A percentile compares a stretch with the other conserved stretches of the same genome.
Evolutionary conservation across 1,140 invertebrate species (phyloP).

Genomic region (Drosophila orena): DNA sequence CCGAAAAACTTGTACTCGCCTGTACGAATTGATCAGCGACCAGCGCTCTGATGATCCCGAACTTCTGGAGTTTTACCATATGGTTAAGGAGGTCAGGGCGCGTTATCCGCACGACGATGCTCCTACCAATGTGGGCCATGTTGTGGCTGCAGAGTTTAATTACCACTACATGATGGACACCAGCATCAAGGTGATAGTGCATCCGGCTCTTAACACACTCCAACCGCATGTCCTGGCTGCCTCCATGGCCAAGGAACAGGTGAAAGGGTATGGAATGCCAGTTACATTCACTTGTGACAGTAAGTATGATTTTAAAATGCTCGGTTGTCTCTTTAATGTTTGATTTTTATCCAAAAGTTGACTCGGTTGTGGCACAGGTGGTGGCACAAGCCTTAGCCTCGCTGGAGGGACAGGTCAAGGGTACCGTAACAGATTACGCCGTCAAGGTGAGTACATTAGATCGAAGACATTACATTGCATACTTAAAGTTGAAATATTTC

Average conservation of each 20-base stretch:
- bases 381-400: conserved; percentile 94
- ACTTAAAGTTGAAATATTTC: background rate
- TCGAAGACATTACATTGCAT: background rate
- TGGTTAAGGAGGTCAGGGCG: conserved; percentile 87
- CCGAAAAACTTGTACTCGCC: conserved; percentile 85
- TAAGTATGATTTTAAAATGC: conserved; percentile 83
- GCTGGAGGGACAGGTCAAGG: conserved; percentile 89
- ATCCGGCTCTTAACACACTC: conserved; percentile 87
- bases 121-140: conserved; percentile 91
- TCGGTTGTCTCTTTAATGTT: background rate
- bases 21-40: conserved; percentile 91
- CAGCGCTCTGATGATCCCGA: conserved; percentile 90
- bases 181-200: conserved; percentile 94
- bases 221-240: conserved; percentile 84
- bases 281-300: conserved; percentile 95
- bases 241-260: conserved; percentile 66
- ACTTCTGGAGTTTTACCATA: conserved; percentile 91
- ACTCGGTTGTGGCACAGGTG: conserved; percentile 93
- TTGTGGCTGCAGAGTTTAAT: conserved; percentile 93
- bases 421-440: conserved; percentile 89
- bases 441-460: conserved; percentile 80
- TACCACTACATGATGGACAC: conserved; percentile 91
- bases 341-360: conserved; percentile 87
- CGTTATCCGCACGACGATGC: conserved; percentile 90
- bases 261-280: conserved; percentile 87